Evolutionary conservation across 2,888 invertebrate species (phyloP).

Genomic region (Aspidiotus rigidus): DNA sequence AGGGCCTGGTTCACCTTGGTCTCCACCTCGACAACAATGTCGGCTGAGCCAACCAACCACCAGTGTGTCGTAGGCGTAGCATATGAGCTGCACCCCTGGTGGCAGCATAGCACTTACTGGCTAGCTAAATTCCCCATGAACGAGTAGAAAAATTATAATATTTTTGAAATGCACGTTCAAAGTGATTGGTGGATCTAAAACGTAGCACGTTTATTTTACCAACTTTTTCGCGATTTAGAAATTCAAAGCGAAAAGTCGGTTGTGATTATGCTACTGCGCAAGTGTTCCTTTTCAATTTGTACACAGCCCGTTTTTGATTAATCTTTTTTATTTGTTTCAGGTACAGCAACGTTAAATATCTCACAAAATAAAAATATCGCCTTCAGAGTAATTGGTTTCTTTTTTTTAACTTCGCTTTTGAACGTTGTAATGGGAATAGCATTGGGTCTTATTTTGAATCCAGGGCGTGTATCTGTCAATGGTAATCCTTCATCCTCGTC

Average conservation of each 20-base stretch:
- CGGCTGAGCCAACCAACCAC: too few relatives aligned
- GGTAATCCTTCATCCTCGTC: conserved; percentile 24
- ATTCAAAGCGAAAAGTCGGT: neutral
- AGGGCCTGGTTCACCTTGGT: too few relatives aligned
- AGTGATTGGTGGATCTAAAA: too few relatives aligned
- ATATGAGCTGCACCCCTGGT: too few relatives aligned
- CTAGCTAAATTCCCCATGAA: too few relatives aligned
- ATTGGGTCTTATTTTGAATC: conserved; percentile 64
- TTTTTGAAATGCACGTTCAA: too few relatives aligned
- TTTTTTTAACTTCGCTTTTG: conserved; percentile 68
- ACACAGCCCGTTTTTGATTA: neutral
- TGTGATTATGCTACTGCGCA: too few relatives aligned
- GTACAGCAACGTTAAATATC: conserved; percentile 75
- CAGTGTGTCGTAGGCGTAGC: too few relatives aligned
- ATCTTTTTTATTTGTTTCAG: conserved; percentile 45
- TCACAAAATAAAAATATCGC: conserved; percentile 80
- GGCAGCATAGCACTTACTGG: too few relatives aligned
- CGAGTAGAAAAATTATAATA: too few relatives aligned
- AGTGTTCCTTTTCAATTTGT: conserved; percentile 3
- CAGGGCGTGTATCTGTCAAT: conserved; percentile 55
- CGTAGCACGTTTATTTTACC: neutral
- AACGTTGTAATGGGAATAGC: conserved; percentile 69
- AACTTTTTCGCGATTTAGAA: neutral
- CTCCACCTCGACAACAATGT: too few relatives aligned
- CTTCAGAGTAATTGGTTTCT: conserved; percentile 68